These are phyloP conservation scores for Sciurus vulgaris DNA, from an alignment of 2,797 vertebrate species.

Conservation along the genomic window DNA sequence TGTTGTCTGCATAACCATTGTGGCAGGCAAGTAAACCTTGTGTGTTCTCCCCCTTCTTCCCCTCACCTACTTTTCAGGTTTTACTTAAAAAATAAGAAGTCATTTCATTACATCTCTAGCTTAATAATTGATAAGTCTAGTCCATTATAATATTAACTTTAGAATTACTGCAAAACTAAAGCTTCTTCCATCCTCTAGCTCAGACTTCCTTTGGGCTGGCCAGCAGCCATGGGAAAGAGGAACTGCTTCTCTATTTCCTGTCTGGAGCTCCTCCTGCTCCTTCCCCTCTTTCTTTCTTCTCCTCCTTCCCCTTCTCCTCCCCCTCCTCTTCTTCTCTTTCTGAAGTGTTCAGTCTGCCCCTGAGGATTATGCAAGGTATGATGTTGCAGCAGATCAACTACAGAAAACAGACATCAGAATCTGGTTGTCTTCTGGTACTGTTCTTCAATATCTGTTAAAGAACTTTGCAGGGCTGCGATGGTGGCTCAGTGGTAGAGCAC, in stretches of 20 bases:
- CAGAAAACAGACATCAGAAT: slow-evolving; percentile 19
- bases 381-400: not conserved
- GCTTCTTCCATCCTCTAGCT: not conserved
- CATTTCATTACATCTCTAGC: not conserved
- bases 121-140: not conserved
- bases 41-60: not conserved
- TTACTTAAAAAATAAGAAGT: slow-evolving; percentile 43
- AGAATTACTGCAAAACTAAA: not conserved
- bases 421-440: not conserved
- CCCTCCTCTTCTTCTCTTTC: too few species aligned
- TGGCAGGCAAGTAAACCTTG: not conserved
- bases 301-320: fast-evolving
- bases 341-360: not conserved
- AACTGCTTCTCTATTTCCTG: not conserved
- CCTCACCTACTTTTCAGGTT: not conserved
- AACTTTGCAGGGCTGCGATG: not conserved
- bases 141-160: not conserved
- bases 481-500: too few species aligned
- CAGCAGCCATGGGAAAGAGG: not conserved
- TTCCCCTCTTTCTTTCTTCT: too few species aligned
- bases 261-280: too few species aligned
- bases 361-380: not conserved
- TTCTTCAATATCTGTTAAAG: not conserved
- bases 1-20: not conserved
- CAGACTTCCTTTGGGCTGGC: not conserved